These are phyloP conservation scores for Sebastes oblongus DNA, from an alignment of 2,797 vertebrate genomes.

Conservation along the genomic window DNA sequence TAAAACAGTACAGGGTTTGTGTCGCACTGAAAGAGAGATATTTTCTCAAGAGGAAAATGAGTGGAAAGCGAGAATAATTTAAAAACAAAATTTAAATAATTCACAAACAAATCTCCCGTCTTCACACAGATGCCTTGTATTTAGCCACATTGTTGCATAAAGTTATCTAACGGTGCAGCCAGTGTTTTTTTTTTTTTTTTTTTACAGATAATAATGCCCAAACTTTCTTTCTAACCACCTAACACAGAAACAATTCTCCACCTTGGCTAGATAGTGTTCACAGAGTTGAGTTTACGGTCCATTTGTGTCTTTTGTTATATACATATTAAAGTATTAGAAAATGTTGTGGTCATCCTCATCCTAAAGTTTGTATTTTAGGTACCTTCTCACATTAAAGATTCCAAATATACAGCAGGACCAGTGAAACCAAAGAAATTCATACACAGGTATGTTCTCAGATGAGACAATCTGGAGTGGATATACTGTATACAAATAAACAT, in stretches of 20 bases:
- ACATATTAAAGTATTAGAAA: neutral
- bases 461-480: constrained; percentile 13
- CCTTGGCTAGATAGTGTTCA: neutral
- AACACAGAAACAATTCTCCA: neutral
- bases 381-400: neutral
- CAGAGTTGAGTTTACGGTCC: neutral
- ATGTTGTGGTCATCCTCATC: neutral
- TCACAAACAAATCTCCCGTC: neutral
- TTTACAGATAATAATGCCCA: constrained; percentile 42
- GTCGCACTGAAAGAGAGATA: neutral
- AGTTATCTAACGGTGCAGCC: neutral
- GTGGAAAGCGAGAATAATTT: neutral
- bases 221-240: neutral
- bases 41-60: neutral
- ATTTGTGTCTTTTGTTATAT: neutral
- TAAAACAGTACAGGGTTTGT: neutral
- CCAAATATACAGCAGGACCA: constrained; percentile 20
- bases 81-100: neutral
- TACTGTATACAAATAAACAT: constrained; percentile 23
- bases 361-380: neutral
- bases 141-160: constrained; percentile 26
- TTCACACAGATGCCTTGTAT: constrained; percentile 6
- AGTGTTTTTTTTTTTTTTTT: constrained; percentile 1
- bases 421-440: neutral
- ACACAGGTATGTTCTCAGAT: neutral